These are phyloP conservation scores for Latheticus oryzae DNA, from an alignment of 2,888 invertebrate genomes.

Conservation along the genomic window DNA sequence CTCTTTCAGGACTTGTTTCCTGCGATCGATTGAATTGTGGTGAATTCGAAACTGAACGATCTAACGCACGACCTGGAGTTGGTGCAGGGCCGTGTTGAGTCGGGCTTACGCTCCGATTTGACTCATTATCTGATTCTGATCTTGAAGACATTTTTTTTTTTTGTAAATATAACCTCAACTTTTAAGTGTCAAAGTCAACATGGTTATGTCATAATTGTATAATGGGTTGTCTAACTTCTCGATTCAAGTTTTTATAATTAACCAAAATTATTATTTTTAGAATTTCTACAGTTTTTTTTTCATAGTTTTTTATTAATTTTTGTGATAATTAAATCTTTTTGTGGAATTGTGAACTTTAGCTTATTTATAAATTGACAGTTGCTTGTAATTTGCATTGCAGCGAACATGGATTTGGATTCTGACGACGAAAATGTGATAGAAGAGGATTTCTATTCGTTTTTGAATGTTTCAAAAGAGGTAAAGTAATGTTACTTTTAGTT, in stretches of 20 bases:
- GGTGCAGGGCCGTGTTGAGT: conserved; percentile 61
- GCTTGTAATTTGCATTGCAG: conserved; percentile 9
- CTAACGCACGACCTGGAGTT: conserved; percentile 62
- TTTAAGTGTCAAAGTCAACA: not conserved
- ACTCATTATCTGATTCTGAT: conserved; percentile 68
- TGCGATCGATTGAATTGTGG: conserved; percentile 52
- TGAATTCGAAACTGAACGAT: conserved; percentile 59
- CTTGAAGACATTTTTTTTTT: conserved; percentile 55
- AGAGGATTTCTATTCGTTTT: conserved; percentile 89
- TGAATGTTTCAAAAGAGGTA: conserved; percentile 88
- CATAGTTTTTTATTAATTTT: not conserved
- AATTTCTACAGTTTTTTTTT: not conserved
- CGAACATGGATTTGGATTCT: conserved; percentile 74
- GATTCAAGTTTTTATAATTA: not conserved
- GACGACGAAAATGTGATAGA: conserved; percentile 75
- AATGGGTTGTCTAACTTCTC: not conserved
- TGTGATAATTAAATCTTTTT: too few species aligned
- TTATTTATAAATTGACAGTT: too few species aligned
- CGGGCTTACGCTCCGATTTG: conserved; percentile 66
- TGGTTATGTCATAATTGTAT: not conserved
- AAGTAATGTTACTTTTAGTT: conserved; percentile 62
- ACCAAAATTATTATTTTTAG: not conserved
- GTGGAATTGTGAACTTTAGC: conserved; percentile 7
- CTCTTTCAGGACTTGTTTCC: conserved; percentile 43
- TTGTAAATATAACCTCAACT: conserved; percentile 11